Evolutionary conservation across 1,140 invertebrate genomes (phyloP), one percentile per base, ranked within the genome.

Genomic region (Drosophila rhopaloa): DNA sequence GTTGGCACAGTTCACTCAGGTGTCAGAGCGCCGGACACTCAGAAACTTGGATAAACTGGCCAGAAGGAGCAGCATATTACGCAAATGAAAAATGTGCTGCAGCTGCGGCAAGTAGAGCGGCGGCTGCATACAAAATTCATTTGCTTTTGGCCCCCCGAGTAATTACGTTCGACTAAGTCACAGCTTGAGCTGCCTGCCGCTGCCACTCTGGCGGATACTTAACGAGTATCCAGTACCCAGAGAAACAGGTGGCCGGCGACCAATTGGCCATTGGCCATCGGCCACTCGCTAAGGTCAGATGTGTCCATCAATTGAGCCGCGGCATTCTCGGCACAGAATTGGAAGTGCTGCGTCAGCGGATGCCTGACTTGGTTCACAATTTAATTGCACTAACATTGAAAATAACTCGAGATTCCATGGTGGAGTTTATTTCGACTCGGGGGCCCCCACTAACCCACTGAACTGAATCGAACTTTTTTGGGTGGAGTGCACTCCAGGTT

Each of bases 361-460:
- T 86, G 75, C 76, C 43, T 48, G 58, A 54, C 37, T 71, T 56
- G 41, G 55, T 66, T 58, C 19, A 32, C 43, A 76, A 48, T 62
- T 67, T 53, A 70, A 58, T 70, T 66, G 62, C 57, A 85, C 44
- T 80, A 77, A 70, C 67, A 84, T 79, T 83, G 76, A 83, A 82
- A 62, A 53, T 35, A 41, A 27, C 43, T 50, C n/a, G 19, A 56
- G 68, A 55, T 59, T 35, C 32, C 67, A 29, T 44, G 35, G 8
- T 13, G 19, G 8, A 76, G 35, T 48, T 71, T 16, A 16, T 48
- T 16, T 29, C 13, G 29, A 19, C 53, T 38, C 16, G 53, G 10
- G 51, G 56, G 76, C 51, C 40, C 48, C 74, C 41, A 79, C 72
- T 88, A 88, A 83, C 83, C 83, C 83, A 88, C 55, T 88, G 68